Conservation (phyloP, 1,140 invertebrate species). For the Drosophila bocqueti region DNA sequence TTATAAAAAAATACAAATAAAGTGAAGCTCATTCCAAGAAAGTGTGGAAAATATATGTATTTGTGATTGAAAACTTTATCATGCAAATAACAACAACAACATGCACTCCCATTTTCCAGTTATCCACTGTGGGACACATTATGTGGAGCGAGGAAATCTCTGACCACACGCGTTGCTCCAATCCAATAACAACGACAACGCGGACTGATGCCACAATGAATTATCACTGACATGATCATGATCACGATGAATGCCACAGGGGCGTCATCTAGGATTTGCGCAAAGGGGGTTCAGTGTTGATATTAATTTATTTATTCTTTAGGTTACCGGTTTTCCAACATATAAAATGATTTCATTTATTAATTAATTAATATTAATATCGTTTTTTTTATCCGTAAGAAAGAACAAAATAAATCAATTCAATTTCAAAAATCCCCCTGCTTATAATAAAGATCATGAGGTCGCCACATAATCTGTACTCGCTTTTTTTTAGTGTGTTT, state of each 20-base stretch:
- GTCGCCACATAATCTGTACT: conserved; percentile 10
- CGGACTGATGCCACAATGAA: conserved; percentile 35
- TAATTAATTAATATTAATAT: too few relatives aligned
- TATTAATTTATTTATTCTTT: neutral
- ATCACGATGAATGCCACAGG: conserved; percentile 10
- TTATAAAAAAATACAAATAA: conserved; percentile 13
- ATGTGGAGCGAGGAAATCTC: conserved; percentile 23
- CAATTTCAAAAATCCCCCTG: neutral
- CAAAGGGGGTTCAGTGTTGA: neutral
- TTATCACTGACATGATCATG: conserved; percentile 61
- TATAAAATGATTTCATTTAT: too few relatives aligned
- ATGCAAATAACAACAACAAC: conserved; percentile 8
- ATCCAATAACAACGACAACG: conserved; percentile 19
- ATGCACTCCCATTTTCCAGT: conserved; percentile 33
- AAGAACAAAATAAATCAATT: neutral
- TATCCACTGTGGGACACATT: conserved; percentile 36
- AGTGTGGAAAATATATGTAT: conserved; percentile 13
- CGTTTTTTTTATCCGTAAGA: neutral
- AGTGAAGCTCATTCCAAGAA: conserved; percentile 11
- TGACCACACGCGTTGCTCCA: conserved; percentile 4
- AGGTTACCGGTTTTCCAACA: too few relatives aligned
- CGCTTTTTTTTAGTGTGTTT: conserved; percentile 37
- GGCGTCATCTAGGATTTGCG: neutral
- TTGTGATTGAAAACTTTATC: conserved; percentile 44
- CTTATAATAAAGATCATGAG: neutral